A percentile compares a stretch with the other conserved stretches of the same genome.
These are phyloP conservation scores for Caenorhabditis sp. DNA, from an alignment of 2,888 invertebrate genomes.

Conservation along the genomic window DNA sequence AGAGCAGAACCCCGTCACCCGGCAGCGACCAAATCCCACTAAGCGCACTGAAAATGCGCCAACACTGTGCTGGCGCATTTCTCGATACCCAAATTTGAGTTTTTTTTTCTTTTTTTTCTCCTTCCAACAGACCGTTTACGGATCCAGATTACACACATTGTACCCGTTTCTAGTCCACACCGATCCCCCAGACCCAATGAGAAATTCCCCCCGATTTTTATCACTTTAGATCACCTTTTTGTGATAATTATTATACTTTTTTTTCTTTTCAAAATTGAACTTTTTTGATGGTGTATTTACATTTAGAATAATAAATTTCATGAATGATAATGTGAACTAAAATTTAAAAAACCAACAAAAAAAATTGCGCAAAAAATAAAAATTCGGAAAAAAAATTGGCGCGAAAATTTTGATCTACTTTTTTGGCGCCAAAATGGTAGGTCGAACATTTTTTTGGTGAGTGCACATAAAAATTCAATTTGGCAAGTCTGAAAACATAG, in stretches of 20 bases:
- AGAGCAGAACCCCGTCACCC: background rate
- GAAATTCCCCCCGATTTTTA: background rate
- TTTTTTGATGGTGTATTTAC: slow-evolving; percentile 5
- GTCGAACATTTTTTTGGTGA: background rate
- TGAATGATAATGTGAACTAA: too few species aligned
- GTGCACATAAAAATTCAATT: too few species aligned
- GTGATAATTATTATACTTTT: slow-evolving; percentile 1
- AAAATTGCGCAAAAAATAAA: too few species aligned
- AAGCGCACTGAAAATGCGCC: too few species aligned
- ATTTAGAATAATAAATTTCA: background rate
- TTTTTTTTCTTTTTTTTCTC: background rate
- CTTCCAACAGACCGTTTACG: background rate
- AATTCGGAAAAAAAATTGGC: too few species aligned
- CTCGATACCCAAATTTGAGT: too few species aligned
- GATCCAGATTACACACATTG: background rate
- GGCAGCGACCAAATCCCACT: too few species aligned
- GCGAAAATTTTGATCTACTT: background rate
- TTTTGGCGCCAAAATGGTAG: background rate
- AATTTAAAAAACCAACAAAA: too few species aligned
- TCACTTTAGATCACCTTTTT: slow-evolving; percentile 7
- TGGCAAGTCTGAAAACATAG: too few species aligned
- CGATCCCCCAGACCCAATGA: too few species aligned
- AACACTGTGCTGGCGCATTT: too few species aligned
- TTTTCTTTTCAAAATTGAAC: too few species aligned
- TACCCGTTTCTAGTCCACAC: slow-evolving; percentile 9